These are phyloP conservation scores for Hydropsyche tenuis DNA, from an alignment of 1,140 invertebrate species.

Conservation along the genomic window DNA sequence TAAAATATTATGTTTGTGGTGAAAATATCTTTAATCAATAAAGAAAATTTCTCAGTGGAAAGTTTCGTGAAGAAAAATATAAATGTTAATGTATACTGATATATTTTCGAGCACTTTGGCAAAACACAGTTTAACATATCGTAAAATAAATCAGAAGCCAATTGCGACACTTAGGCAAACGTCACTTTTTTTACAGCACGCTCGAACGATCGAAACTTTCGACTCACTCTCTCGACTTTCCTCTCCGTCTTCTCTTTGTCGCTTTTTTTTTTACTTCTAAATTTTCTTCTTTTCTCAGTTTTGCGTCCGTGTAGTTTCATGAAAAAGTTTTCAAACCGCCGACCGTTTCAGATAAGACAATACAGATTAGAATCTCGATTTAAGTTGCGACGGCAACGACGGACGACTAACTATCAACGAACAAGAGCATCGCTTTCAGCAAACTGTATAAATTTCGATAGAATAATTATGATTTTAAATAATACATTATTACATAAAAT, in stretches of 20 bases:
- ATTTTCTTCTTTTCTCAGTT: background rate
- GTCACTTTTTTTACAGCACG: slow-evolving; percentile 19
- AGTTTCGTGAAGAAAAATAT: no score
- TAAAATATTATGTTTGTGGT: no score
- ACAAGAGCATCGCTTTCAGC: no score
- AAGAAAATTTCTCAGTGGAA: no score
- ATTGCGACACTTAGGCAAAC: slow-evolving; percentile 18
- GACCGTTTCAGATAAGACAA: slow-evolving; percentile 35
- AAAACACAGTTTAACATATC: background rate
- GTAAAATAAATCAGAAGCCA: slow-evolving; percentile 8
- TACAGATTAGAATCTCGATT: slow-evolving; percentile 39
- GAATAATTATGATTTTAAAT: no score
- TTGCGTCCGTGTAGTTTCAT: background rate
- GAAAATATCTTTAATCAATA: no score
- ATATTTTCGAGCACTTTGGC: background rate
- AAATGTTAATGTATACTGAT: no score
- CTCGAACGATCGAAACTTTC: no score
- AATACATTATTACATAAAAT: no score
- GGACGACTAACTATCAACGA: background rate
- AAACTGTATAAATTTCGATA: no score
- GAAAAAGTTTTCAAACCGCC: slow-evolving; percentile 9
- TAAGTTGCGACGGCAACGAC: slow-evolving; percentile 1
- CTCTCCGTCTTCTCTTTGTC: background rate
- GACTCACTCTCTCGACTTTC: background rate
- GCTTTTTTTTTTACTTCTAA: background rate